phyloP scores from a whole-genome alignment of 2,888 invertebrate species.

The Eumacrocentrus americanus region DNA sequence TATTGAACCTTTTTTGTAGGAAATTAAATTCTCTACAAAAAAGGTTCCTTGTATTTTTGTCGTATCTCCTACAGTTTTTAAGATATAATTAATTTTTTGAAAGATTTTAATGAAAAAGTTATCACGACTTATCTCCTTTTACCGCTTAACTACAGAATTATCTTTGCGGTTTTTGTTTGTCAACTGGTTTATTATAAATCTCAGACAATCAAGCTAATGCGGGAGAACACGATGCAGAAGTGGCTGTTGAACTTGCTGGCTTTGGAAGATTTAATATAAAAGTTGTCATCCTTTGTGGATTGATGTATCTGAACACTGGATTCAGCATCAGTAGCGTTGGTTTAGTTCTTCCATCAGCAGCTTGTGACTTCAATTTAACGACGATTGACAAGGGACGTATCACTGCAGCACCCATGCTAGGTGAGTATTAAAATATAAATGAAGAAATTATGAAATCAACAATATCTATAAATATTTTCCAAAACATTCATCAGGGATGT shows the following conservation, averaged over 20 bases:
- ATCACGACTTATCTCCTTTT: too few species aligned
- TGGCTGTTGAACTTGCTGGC: conserved; percentile 62
- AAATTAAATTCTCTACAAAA: too few species aligned
- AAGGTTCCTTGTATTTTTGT: too few species aligned
- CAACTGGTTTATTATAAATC: not conserved
- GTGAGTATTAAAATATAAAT: conserved; percentile 60
- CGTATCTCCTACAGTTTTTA: too few species aligned
- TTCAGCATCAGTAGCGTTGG: conserved; percentile 82
- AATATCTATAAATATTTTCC: not conserved
- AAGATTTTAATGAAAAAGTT: too few species aligned
- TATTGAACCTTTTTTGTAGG: too few species aligned
- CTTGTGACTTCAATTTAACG: conserved; percentile 81
- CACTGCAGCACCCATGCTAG: conserved; percentile 78
- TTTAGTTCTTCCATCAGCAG: conserved; percentile 82
- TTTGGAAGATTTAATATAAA: conserved; percentile 84
- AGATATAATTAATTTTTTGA: too few species aligned
- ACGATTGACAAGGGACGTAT: conserved; percentile 80
- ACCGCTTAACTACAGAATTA: too few species aligned
- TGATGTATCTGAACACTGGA: conserved; percentile 84
- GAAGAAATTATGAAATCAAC: not conserved
- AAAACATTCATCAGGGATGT: conserved; percentile 64
- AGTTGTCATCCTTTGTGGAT: conserved; percentile 75
- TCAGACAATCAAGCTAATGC: not conserved
- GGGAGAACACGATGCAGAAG: conserved; percentile 5
- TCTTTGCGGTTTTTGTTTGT: not conserved